phyloP scores from a whole-genome alignment of 2,113 vertebrate genomes.

The Irena cyanogastra region DNA sequence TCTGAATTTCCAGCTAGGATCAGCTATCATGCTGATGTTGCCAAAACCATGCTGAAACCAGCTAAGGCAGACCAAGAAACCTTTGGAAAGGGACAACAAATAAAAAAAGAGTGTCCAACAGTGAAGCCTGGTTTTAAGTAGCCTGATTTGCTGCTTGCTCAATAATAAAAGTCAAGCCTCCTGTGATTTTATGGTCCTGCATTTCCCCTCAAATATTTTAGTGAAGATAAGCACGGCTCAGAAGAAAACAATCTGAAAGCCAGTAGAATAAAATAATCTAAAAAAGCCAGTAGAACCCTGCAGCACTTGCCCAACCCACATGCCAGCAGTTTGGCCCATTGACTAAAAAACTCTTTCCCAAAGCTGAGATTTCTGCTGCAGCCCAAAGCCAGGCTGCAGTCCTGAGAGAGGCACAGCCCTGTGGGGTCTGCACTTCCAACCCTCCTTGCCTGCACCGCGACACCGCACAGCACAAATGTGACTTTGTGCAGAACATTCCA shows the following conservation, averaged over 20 bases:
- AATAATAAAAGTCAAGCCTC: neutral
- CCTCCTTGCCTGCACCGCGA: neutral
- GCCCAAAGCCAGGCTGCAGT: neutral
- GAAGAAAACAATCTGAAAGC: neutral
- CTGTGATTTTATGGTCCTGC: neutral
- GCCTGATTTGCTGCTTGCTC: neutral
- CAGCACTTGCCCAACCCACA: neutral
- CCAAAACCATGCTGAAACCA: neutral
- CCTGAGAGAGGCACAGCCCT: neutral
- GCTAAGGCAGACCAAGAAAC: neutral
- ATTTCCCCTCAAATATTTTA: neutral
- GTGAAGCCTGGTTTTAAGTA: neutral
- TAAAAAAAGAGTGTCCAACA: neutral
- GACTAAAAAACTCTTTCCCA: neutral
- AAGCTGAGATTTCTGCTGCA: neutral
- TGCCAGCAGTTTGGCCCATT: neutral
- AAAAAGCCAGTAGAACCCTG: neutral
- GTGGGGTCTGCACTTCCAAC: neutral
- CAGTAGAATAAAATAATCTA: no score
- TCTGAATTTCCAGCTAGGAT: neutral
- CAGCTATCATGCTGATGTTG: neutral
- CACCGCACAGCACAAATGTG: neutral
- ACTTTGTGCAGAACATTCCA: constrained; percentile 23
- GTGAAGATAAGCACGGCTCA: neutral
- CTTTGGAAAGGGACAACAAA: neutral